phyloP scores from a whole-genome alignment of 2,888 invertebrate species.

The Epirrhoe tristata region DNA sequence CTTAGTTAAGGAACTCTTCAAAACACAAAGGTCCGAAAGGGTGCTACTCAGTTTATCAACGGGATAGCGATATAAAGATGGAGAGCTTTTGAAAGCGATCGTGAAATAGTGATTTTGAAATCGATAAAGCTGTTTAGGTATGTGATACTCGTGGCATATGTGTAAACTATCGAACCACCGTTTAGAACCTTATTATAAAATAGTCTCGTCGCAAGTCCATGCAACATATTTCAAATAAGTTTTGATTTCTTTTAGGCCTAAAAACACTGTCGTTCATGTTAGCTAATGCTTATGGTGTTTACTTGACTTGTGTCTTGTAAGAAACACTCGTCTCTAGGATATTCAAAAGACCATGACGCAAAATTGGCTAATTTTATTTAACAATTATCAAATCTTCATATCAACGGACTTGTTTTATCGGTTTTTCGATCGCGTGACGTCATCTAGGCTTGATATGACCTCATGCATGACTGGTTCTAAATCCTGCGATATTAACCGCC shows the following conservation, averaged over 20 bases:
- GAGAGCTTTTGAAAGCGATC: not conserved
- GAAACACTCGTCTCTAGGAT: no score
- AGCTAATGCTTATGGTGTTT: no score
- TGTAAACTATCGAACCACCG: no score
- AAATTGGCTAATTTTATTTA: conserved; percentile 6
- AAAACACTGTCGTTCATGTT: no score
- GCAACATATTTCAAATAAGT: no score
- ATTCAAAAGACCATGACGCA: not conserved
- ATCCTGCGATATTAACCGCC: conserved; percentile 8
- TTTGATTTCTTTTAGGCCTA: no score
- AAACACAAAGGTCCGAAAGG: not conserved
- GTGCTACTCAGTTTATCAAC: not conserved
- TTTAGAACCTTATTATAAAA: no score
- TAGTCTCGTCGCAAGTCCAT: no score
- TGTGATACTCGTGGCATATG: no score
- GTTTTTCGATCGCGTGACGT: conserved; percentile 27
- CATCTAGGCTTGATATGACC: conserved; percentile 29
- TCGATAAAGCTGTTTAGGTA: not conserved
- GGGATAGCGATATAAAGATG: not conserved
- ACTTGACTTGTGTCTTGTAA: no score
- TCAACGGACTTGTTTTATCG: conserved; percentile 12
- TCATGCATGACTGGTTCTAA: conserved; percentile 22
- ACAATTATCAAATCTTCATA: conserved; percentile 16
- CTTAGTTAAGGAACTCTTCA: not conserved
- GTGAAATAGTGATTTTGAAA: not conserved